Evolutionary conservation across 2,888 invertebrate genomes (phyloP).

Genomic region (Helobdella robusta): DNA sequence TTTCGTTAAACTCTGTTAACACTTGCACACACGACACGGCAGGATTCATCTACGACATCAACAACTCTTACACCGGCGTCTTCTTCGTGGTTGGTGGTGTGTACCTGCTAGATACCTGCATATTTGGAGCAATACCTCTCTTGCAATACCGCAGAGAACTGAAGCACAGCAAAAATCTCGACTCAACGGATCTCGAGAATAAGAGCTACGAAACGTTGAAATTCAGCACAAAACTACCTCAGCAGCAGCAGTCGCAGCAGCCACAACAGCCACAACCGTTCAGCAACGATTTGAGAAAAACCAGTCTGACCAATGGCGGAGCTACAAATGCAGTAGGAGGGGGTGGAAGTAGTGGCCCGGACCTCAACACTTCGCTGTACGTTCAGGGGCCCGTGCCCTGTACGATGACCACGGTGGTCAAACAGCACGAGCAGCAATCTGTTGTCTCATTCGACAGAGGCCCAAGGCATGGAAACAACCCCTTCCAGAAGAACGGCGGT

Average conservation of each 20-base stretch:
- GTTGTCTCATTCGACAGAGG: too few relatives aligned
- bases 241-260: too few relatives aligned
- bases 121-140: constrained; percentile 36
- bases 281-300: too few relatives aligned
- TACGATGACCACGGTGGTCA: constrained; percentile 16
- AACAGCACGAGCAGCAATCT: constrained; percentile 11
- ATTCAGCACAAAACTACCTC: too few relatives aligned
- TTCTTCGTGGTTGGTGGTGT: constrained; percentile 38
- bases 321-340: background rate
- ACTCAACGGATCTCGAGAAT: constrained; percentile 17
- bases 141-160: constrained; percentile 28
- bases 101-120: constrained; percentile 34
- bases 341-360: background rate
- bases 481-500: too few relatives aligned
- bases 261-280: too few relatives aligned
- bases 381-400: constrained; percentile 14
- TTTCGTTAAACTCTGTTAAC: too few relatives aligned
- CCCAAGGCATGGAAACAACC: too few relatives aligned
- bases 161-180: background rate
- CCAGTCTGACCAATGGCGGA: background rate
- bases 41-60: constrained; percentile 37
- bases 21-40: too few relatives aligned
- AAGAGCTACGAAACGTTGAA: constrained; percentile 23
- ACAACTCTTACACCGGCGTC: constrained; percentile 38
- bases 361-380: background rate